Conservation (phyloP, 2,113 vertebrate genomes). For the Stigmatopora argus region DNA sequence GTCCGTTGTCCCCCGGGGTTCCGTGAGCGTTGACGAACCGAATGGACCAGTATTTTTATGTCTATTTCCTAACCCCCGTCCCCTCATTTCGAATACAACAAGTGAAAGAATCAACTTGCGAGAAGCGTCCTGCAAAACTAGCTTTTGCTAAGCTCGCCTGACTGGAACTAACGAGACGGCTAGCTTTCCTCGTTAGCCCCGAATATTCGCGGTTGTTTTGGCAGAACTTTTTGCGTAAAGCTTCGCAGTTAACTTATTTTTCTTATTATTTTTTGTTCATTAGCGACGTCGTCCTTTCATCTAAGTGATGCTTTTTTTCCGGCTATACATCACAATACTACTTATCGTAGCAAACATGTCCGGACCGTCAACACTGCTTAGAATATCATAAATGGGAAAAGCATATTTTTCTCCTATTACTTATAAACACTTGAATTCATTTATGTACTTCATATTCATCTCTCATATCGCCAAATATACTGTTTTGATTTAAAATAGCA, state of each 20-base stretch:
- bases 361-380: not conserved
- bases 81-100: not conserved
- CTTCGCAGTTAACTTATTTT: constrained; percentile 22
- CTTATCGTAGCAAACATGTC: not conserved
- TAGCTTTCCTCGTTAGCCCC: constrained; percentile 49
- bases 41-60: not conserved
- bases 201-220: constrained; percentile 46
- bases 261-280: too few species aligned
- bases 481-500: too few species aligned
- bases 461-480: too few species aligned
- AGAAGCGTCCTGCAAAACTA: constrained; percentile 26
- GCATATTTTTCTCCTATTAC: too few species aligned
- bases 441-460: too few species aligned
- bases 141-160: constrained; percentile 41
- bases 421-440: too few species aligned
- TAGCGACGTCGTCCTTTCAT: not conserved
- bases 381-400: not conserved
- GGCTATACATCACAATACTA: not conserved
- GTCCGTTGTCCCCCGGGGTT: not conserved
- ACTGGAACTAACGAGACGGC: constrained; percentile 36
- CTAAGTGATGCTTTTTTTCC: not conserved
- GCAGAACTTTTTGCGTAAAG: not conserved
- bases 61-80: not conserved
- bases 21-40: not conserved
- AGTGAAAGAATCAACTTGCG: constrained; percentile 14